Conservation (phyloP, 2,797 vertebrate species). For the Petrocephalus schoutedeni region DNA sequence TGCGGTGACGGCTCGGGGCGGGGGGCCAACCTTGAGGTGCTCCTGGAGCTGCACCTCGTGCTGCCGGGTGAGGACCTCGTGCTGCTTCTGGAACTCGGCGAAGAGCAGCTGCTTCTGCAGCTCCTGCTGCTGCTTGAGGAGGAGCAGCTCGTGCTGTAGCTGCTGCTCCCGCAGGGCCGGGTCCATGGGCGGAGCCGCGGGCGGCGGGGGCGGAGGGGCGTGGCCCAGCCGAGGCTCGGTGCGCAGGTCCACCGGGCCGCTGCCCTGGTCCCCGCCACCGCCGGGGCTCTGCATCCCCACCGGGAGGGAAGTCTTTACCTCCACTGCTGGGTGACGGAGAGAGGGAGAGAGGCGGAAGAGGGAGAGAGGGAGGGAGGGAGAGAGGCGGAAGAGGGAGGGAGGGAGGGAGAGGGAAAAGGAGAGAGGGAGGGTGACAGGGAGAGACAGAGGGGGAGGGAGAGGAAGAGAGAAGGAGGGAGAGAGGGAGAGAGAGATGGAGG, state of each 20-base stretch:
- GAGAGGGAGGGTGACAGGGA: too few species aligned
- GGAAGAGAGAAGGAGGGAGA: too few species aligned
- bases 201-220: background rate
- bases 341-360: slow-evolving; percentile 9
- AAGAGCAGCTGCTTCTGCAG: slow-evolving; percentile 92
- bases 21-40: slow-evolving; percentile 76
- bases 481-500: too few species aligned
- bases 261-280: slow-evolving; percentile 52
- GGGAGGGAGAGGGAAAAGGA: too few species aligned
- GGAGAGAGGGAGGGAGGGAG: background rate
- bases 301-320: slow-evolving; percentile 77
- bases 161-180: slow-evolving; percentile 77
- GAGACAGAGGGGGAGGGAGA: too few species aligned
- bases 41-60: slow-evolving; percentile 93
- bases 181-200: slow-evolving; percentile 51
- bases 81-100: slow-evolving; percentile 96
- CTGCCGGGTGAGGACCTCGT: slow-evolving; percentile 85
- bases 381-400: background rate
- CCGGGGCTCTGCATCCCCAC: slow-evolving; percentile 79
- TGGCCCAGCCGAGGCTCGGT: slow-evolving; percentile 61
- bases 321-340: slow-evolving; percentile 58
- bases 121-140: slow-evolving; percentile 92
- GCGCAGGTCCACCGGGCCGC: slow-evolving; percentile 71
- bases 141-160: slow-evolving; percentile 83
- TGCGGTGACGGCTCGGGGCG: background rate